Evolutionary conservation across 2,888 invertebrate genomes (phyloP), one percentile per base, ranked within the genome.

Genomic region (Branchellion lobata): DNA sequence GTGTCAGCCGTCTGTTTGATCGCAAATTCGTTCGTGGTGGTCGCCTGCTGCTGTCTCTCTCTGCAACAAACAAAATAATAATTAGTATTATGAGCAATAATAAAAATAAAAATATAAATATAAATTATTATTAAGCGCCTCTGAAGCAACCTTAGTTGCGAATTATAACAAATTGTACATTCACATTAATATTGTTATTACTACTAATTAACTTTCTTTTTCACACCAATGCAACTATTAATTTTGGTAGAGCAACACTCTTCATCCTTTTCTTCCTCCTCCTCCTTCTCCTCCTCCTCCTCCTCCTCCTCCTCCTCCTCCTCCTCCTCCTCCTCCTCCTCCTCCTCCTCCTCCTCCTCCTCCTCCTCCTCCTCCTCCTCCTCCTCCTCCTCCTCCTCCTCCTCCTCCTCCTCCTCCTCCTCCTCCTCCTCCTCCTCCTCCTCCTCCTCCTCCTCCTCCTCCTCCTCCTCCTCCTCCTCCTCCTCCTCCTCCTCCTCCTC

Each of bases 181-280:
- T n/a, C n/a, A n/a, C n/a, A n/a, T n/a, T n/a, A n/a, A n/a, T n/a
- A n/a, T n/a, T n/a, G n/a, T n/a, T n/a, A n/a, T n/a, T n/a, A n/a
- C n/a, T n/a, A n/a, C n/a, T n/a, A n/a, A n/a, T n/a, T n/a, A n/a
- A n/a, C n/a, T n/a, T n/a, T n/a, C n/a, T n/a, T n/a, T n/a, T n/a
- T n/a, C n/a, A n/a, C n/a, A n/a, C n/a, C n/a, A n/a, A n/a, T 93
- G 93, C 83, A 94, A 89, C 72, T 83, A 83, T 51, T 82, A 80
- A 79, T 96, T 95, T 90, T 93, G n/a, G n/a, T n/a, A n/a, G n/a
- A n/a, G n/a, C n/a, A n/a, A n/a, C n/a, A n/a, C 40, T 40, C 75
- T 40, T 36, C 29, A 14, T 36, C 72, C 24, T 72, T 5, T 27
- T 36, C 36, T n/a, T 36, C 72, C 24, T 36, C 72, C 29, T 72